A percentile compares a stretch with the other conserved stretches of the same genome.
Conservation (phyloP, 2,888 invertebrate genomes). For the Antheraea yamamai region DNA sequence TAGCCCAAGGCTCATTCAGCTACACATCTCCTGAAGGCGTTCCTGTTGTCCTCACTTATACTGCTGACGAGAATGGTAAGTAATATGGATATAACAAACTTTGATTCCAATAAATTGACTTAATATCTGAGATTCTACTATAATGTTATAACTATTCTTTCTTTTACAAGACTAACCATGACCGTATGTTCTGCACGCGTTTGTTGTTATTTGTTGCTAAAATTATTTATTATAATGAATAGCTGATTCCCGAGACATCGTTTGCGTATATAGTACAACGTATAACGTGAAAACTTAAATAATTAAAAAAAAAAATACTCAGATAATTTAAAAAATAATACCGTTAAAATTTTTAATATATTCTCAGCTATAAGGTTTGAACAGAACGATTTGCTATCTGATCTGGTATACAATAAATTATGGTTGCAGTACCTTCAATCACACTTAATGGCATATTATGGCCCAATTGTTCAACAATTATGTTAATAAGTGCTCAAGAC, state of each 20-base stretch:
- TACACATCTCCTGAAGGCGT: constrained; percentile 89
- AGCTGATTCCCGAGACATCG: no score
- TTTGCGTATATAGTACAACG: no score
- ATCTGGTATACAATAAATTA: background rate
- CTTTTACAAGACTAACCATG: no score
- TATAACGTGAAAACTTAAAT: no score
- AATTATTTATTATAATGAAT: no score
- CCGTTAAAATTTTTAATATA: background rate
- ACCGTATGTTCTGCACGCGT: no score
- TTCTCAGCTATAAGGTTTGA: background rate
- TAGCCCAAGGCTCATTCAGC: constrained; percentile 86
- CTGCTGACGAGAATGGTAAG: constrained; percentile 87
- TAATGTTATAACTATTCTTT: no score
- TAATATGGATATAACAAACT: background rate
- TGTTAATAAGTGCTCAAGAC: background rate
- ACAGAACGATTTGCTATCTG: background rate
- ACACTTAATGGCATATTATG: constrained; percentile 2
- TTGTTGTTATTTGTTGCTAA: no score
- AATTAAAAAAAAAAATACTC: no score
- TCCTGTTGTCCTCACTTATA: constrained; percentile 84
- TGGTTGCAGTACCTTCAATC: background rate
- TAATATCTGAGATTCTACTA: no score
- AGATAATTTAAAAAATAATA: no score
- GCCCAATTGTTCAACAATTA: background rate
- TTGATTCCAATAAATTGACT: background rate